Evolutionary conservation across 92 coral and sea anemone species (phyloP).

Genomic region (Metridium senile): DNA sequence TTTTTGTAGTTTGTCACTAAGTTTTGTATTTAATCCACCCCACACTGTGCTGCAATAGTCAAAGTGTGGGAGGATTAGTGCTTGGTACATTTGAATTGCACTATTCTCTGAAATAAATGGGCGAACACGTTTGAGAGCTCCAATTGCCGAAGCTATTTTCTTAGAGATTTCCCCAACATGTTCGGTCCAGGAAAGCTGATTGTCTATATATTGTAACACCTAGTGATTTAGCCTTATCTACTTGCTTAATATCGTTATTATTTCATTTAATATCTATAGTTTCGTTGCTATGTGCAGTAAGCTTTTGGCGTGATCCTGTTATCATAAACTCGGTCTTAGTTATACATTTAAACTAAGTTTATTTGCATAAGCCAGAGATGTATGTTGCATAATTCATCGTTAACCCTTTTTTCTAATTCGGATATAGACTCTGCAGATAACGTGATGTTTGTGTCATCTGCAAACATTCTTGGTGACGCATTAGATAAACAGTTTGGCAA

Average conservation of each 20-base stretch:
- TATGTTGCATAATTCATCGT: constrained; percentile 36
- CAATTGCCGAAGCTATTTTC: constrained; percentile 30
- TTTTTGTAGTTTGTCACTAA: constrained; percentile 4
- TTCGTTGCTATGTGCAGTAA: neutral
- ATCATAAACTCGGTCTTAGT: constrained; percentile 52
- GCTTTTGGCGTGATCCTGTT: constrained; percentile 5
- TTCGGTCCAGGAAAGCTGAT: constrained; percentile 22
- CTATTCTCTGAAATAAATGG: constrained; percentile 28
- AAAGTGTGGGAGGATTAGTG: constrained; percentile 43
- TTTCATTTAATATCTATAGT: neutral
- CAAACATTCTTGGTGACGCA: constrained; percentile 42
- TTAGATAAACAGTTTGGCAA: constrained; percentile 35
- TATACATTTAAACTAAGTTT: constrained; percentile 51
- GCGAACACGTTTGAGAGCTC: constrained; percentile 39
- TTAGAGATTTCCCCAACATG: constrained; percentile 35
- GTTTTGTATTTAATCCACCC: constrained; percentile 20
- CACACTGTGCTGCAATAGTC: too few relatives aligned
- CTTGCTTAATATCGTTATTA: constrained; percentile 3
- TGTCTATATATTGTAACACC: constrained; percentile 7
- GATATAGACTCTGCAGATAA: neutral
- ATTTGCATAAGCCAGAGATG: constrained; percentile 45
- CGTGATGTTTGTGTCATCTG: constrained; percentile 42
- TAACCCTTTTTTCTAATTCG: constrained; percentile 22
- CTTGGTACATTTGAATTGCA: constrained; percentile 19
- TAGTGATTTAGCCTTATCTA: constrained; percentile 6